Base-by-base conservation (phyloP, 2,797 vertebrate genomes). In the Rhabdomys pumilio region DNA sequence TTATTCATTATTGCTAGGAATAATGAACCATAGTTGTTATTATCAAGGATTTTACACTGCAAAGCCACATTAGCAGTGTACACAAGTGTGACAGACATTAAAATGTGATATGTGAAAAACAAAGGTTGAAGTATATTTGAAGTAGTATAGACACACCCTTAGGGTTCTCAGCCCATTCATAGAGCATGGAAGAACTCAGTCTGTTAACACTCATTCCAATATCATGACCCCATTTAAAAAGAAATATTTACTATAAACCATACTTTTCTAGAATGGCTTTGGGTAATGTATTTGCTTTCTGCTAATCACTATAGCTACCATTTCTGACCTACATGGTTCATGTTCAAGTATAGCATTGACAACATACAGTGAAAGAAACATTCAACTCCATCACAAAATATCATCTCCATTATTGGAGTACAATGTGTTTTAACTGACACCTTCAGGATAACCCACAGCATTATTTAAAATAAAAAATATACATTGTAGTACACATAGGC, bases 1-100 rank as follows among this genome's bases (percentile, higher is more conserved):
- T 63, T 96, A 5, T 53, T 93, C 24, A 67, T 84, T 92, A 91
- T 73, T 75, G 22, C 24, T 85, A 12, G 38, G 11, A 85, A 88
- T 19, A 87, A 50, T 61, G 53, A 47, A 13, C 19, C 4, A 77
- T n/a, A 67, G 3, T 1, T 29, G 76, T 20, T 81, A 15, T 57
- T 44, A 72, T 93, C 73, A 96, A 41, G 10, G 2, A 93, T 73
- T 90, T 90, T 29, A 24, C n/a, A 81, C 22, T 50, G 73, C 26
- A 77, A 90, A n/a, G 34, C 53, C 59, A 79, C 47, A 4, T 77
- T 89, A 82, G 13, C 6, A n/a, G 38, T 29, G 8, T 61, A 94
- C 72, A 72, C 7, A 91, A 86, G 29, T 50, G 22, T 72, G 81
- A 80, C 22, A 65, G 6, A 82, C 29, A 81, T 53, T 88, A 44